Conservation (phyloP, 1,140 invertebrate species). For the Chironomus striatipennis region DNA sequence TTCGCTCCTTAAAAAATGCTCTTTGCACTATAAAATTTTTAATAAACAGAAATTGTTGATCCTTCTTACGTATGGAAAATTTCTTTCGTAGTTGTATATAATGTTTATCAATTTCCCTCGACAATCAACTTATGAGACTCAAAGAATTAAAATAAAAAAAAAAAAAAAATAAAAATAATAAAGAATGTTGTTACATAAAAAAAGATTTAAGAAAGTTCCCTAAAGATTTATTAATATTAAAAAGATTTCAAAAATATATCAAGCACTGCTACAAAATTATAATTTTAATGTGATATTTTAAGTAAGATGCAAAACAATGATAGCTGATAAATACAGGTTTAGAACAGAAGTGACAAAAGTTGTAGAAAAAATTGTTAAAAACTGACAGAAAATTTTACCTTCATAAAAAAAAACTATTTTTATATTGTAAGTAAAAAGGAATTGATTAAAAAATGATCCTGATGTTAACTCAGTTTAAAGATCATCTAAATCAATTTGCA, state of each 20-base stretch:
- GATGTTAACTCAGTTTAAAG: neutral
- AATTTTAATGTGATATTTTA: slow-evolving; percentile 1
- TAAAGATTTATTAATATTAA: neutral
- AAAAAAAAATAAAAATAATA: neutral
- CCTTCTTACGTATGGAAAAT: neutral
- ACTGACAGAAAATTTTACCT: neutral
- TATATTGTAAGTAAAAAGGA: neutral
- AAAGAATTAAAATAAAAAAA: neutral
- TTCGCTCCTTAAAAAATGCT: too few relatives aligned
- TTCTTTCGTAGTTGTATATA: neutral
- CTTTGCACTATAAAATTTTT: too few relatives aligned
- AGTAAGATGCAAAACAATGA: neutral
- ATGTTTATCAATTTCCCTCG: slow-evolving; percentile 1
- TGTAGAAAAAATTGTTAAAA: neutral
- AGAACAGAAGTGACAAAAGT: neutral
- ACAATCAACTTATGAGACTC: slow-evolving; percentile 12
- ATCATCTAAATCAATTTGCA: neutral
- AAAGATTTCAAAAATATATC: neutral
- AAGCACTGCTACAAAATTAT: neutral
- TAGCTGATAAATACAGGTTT: neutral
- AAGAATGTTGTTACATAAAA: neutral
- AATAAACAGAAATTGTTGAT: neutral
- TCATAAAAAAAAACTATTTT: neutral
- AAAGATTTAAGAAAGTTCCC: neutral
- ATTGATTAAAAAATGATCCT: neutral